These are phyloP conservation scores for Cetoscarus ocellatus DNA, from an alignment of 2,797 vertebrate genomes.

Conservation along the genomic window DNA sequence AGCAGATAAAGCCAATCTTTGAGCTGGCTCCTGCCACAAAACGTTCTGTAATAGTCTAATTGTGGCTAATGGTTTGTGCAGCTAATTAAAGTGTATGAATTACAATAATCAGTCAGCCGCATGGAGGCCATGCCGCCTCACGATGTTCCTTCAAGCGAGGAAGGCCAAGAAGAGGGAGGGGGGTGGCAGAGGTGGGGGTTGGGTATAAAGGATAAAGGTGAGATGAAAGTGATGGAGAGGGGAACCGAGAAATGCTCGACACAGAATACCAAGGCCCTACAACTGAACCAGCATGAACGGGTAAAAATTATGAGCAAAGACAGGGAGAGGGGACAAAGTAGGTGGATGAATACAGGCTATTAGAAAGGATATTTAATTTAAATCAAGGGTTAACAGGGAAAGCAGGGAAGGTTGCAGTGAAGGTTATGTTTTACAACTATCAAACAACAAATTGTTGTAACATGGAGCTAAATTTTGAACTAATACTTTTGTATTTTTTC, in stretches of 20 bases:
- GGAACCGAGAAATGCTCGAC: slow-evolving; percentile 39
- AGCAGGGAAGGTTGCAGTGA: neutral
- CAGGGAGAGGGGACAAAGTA: slow-evolving; percentile 8
- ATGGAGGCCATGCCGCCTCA: slow-evolving; percentile 80
- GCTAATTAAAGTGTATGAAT: slow-evolving; percentile 99
- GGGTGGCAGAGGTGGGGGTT: slow-evolving; percentile 35
- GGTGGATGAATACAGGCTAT: slow-evolving; percentile 6
- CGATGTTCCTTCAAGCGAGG: slow-evolving; percentile 78
- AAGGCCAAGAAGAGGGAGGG: slow-evolving; percentile 54
- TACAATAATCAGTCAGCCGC: slow-evolving; percentile 99
- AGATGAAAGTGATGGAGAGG: slow-evolving; percentile 63
- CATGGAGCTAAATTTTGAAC: no score
- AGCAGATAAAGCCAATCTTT: slow-evolving; percentile 79
- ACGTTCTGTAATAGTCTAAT: slow-evolving; percentile 99
- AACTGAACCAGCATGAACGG: slow-evolving; percentile 20
- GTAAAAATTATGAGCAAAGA: slow-evolving; percentile 17
- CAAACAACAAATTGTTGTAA: no score
- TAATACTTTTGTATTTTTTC: no score
- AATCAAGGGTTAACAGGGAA: neutral
- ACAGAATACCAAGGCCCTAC: slow-evolving; percentile 18
- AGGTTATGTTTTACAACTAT: no score
- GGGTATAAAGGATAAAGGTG: slow-evolving; percentile 38
- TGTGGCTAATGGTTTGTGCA: slow-evolving; percentile 99
- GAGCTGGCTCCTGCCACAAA: slow-evolving; percentile 91
- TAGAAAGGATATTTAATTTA: neutral